Evolutionary conservation across 2,113 vertebrate genomes (phyloP), one percentile per base, ranked within the genome.

Genomic region (Cinclus cinclus): DNA sequence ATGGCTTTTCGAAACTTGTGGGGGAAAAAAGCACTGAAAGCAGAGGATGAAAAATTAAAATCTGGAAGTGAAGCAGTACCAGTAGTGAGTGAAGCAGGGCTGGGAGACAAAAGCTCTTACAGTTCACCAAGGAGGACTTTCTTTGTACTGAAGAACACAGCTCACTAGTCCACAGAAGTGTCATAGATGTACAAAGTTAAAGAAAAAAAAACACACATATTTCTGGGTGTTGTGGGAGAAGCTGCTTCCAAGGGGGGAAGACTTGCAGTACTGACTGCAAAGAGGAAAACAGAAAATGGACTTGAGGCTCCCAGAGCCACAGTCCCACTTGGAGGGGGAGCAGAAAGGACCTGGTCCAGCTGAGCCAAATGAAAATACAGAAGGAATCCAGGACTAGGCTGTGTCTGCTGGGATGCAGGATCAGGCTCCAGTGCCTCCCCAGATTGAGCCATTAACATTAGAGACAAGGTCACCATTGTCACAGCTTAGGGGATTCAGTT

Each of bases 171-270:
- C 47, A 75, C 60, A 83, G 62, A 89, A 78, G 84, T 39, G 12
- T 30, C 52, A 89, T 84, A 93, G 60, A 71, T 62, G 41, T 75
- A 77, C 2, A 10, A 87, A 93, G 28, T 14, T 21, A 20, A 37
- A n/a, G 19, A 44, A 15, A 49, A 5, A 15, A 20, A 42, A 27
- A 6, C 1, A 30, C 1, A 10, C 31, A 7, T 60, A 50, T 77
- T 88, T 90, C 69, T 92, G 53, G 19, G 65, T 89, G 33, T 63
- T 88, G 41, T 86, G 79, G 80, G 73, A 88, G 44, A 87, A 92
- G 62, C 30, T 85, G 49, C 78, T 80, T 88, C 42, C 52, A 59
- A n/a, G 7, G 3, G 7, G 3, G 9, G 5, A 7, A 82, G 71
- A 60, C 24, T 31, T 77, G 18, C 69, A 74, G 64, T 35, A 49